These are phyloP conservation scores for Melinopterus prodromus DNA, from an alignment of 2,888 invertebrate genomes.

Conservation along the genomic window DNA sequence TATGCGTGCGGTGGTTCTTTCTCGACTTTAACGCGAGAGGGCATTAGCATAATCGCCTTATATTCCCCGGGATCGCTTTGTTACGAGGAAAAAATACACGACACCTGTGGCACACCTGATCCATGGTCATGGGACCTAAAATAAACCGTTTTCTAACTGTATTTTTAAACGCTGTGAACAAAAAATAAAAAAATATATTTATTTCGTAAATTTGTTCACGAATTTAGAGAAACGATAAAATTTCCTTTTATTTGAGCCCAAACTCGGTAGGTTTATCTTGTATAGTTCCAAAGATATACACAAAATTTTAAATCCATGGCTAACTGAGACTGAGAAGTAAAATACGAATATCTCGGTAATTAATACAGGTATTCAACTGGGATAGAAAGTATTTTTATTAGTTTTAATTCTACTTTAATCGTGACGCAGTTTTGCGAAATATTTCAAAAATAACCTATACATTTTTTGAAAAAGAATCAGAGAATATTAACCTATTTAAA, in stretches of 20 bases:
- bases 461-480: no score
- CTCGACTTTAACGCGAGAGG: not conserved
- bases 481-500: no score
- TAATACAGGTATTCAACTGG: no score
- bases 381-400: no score
- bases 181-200: no score
- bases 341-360: no score
- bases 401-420: no score
- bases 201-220: no score
- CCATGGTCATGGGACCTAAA: not conserved
- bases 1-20: not conserved
- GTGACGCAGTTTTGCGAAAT: no score
- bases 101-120: constrained; percentile 4
- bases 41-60: constrained; percentile 4
- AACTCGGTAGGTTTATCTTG: not conserved
- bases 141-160: not conserved
- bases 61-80: constrained; percentile 4
- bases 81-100: constrained; percentile 4
- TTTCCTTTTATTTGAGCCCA: not conserved
- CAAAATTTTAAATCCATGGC: not conserved
- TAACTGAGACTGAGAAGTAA: no score
- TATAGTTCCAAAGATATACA: not conserved
- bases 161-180: not conserved
- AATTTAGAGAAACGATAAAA: not conserved
- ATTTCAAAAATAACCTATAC: no score